Conservation (phyloP, 2,113 vertebrate species). For the Tachysurus fulvidraco region DNA sequence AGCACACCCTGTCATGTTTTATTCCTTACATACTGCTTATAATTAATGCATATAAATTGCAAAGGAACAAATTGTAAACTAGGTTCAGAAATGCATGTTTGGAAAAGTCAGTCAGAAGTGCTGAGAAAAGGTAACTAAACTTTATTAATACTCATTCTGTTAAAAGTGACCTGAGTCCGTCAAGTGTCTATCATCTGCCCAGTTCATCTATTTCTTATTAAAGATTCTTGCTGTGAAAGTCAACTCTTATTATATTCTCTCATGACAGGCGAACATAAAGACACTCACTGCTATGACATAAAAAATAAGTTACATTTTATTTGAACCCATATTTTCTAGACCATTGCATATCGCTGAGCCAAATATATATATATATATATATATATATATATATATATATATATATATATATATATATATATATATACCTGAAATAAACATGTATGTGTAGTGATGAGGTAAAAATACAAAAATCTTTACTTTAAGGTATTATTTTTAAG, state of each 20-base stretch:
- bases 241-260: slow-evolving; percentile 60
- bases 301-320: neutral
- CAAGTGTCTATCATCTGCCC: slow-evolving; percentile 61
- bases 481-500: slow-evolving; percentile 1
- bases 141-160: slow-evolving; percentile 70
- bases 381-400: too few relatives aligned
- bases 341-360: neutral
- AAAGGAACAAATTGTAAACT: neutral
- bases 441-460: neutral
- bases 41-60: too few relatives aligned
- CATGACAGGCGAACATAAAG: neutral
- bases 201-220: slow-evolving; percentile 43
- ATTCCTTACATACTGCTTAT: slow-evolving; percentile 56
- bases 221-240: slow-evolving; percentile 32
- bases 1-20: neutral
- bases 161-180: slow-evolving; percentile 65
- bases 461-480: neutral
- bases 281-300: neutral
- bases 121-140: slow-evolving; percentile 24
- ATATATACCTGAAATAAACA: neutral
- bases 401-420: neutral
- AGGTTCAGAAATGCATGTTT: neutral
- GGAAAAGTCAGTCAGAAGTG: neutral
- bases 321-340: neutral
- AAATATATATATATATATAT: neutral